Percentiles rank a stretch among this genome's conserved stretches.
These are phyloP conservation scores for Leptinotarsa texana DNA, from an alignment of 1,140 invertebrate genomes.

Conservation along the genomic window DNA sequence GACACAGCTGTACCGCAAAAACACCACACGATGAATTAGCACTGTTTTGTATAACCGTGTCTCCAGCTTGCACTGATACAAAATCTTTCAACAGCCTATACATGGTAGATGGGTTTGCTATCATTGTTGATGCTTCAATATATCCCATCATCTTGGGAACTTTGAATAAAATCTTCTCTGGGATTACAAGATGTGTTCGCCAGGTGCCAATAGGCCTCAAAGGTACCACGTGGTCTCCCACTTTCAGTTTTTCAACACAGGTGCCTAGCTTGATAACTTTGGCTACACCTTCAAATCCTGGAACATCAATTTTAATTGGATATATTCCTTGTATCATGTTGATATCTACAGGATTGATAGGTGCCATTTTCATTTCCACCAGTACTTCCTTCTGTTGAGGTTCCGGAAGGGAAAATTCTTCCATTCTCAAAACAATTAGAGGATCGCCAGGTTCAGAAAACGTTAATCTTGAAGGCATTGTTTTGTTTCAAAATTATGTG, in stretches of 20 bases:
- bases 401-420: constrained; percentile 56
- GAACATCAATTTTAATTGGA: constrained; percentile 83
- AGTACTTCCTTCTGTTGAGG: constrained; percentile 66
- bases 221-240: constrained; percentile 85
- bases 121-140: constrained; percentile 82
- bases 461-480: background rate
- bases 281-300: constrained; percentile 92
- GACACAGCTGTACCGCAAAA: constrained; percentile 89
- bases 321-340: constrained; percentile 97
- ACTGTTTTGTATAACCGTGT: constrained; percentile 93
- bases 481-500: no score
- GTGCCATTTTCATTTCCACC: constrained; percentile 86
- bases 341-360: constrained; percentile 98
- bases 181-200: constrained; percentile 73
- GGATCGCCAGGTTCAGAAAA: constrained; percentile 80
- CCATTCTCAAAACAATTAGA: constrained; percentile 67
- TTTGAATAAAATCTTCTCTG: constrained; percentile 67
- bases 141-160: constrained; percentile 71
- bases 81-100: constrained; percentile 96
- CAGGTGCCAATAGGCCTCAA: constrained; percentile 79
- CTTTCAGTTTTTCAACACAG: constrained; percentile 65
- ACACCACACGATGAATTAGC: constrained; percentile 96
- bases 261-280: constrained; percentile 75
- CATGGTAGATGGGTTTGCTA: constrained; percentile 95
- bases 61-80: constrained; percentile 75